A percentile compares a stretch with the other conserved stretches of the same genome.
Evolutionary conservation across 2,113 vertebrate genomes (phyloP).

Genomic region (Hucho hucho): DNA sequence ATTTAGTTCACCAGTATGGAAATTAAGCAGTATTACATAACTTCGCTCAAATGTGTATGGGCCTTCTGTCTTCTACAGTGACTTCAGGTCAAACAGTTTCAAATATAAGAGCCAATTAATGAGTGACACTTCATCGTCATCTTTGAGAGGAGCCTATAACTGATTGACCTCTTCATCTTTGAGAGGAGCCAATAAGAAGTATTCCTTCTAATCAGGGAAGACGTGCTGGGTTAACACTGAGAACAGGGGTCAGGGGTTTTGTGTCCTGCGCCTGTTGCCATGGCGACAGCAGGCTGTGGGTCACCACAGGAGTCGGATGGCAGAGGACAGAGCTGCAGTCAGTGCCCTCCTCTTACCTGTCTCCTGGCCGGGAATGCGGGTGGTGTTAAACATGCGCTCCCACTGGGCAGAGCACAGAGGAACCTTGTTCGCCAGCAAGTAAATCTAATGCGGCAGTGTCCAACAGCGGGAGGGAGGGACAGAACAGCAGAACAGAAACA

Average conservation of each 20-base stretch:
- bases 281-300: conserved; percentile 27
- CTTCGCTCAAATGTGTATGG: too few relatives aligned
- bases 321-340: not conserved
- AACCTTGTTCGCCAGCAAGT: conserved; percentile 89
- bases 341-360: conserved; percentile 82
- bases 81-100: too few relatives aligned
- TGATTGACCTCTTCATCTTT: not conserved
- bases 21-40: too few relatives aligned
- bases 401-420: conserved; percentile 97
- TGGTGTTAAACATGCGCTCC: conserved; percentile 96
- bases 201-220: not conserved
- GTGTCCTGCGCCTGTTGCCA: conserved; percentile 47
- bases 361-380: conserved; percentile 85
- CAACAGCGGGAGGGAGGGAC: conserved; percentile 47
- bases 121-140: too few relatives aligned
- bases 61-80: too few relatives aligned
- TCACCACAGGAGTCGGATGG: conserved; percentile 39
- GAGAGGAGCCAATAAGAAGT: not conserved
- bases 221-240: not conserved
- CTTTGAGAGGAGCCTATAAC: too few relatives aligned
- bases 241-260: not conserved
- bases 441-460: conserved; percentile 80
- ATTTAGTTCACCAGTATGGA: not conserved
- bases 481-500: conserved; percentile 70
- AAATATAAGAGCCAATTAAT: too few relatives aligned